Evolutionary conservation across 1,140 invertebrate genomes (phyloP).

Genomic region (Chlorops oryzae): DNA sequence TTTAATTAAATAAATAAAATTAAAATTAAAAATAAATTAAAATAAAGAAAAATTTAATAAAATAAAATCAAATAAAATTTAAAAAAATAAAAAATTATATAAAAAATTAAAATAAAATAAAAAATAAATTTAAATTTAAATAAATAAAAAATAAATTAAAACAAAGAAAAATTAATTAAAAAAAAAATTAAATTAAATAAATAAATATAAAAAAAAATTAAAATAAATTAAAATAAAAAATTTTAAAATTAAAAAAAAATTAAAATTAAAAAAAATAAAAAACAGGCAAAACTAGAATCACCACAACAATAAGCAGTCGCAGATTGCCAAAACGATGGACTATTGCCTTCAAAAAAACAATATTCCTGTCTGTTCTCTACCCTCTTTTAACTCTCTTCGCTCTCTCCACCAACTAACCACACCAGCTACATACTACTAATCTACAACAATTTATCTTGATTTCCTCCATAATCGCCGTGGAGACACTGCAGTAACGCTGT

Average conservation of each 20-base stretch:
- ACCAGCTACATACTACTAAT: too few relatives aligned
- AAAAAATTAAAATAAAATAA: neutral
- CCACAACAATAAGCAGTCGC: neutral
- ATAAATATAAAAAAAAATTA: constrained; percentile 7
- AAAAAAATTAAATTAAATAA: constrained; percentile 5
- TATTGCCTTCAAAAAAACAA: too few relatives aligned
- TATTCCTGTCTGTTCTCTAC: too few relatives aligned
- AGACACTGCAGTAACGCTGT: too few relatives aligned
- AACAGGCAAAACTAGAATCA: constrained; percentile 6
- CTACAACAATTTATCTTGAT: too few relatives aligned
- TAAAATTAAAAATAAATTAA: too few relatives aligned
- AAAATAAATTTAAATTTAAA: neutral
- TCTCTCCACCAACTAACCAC: too few relatives aligned
- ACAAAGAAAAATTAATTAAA: constrained; percentile 1
- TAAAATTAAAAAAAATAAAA: constrained; percentile 8
- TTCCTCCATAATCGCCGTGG: too few relatives aligned
- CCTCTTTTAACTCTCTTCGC: too few relatives aligned
- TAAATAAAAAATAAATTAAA: constrained; percentile 4
- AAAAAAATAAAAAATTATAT: neutral
- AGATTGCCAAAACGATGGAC: too few relatives aligned
- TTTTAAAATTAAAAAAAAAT: neutral
- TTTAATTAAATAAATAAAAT: neutral
- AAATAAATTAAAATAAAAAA: constrained; percentile 10
- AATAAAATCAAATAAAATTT: neutral
- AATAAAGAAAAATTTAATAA: neutral